Evolutionary conservation across 2,797 vertebrate species (phyloP).

Genomic region (Buceros bicornis): DNA sequence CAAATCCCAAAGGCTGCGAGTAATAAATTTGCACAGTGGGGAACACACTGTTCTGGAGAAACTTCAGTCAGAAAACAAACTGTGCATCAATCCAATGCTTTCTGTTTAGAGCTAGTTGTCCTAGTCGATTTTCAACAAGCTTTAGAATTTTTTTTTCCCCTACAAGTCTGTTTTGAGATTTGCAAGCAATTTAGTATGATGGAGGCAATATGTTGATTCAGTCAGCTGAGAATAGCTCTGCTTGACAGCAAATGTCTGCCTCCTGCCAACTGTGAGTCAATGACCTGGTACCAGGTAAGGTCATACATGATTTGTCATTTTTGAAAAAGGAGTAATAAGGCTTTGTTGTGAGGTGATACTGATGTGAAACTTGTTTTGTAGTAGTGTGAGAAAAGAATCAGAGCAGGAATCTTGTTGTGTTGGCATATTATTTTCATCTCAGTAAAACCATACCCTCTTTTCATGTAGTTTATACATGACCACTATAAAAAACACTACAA

Average conservation of each 20-base stretch:
- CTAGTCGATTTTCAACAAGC: conserved; percentile 33
- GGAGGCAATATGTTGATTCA: not conserved
- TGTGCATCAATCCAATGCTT: conserved; percentile 41
- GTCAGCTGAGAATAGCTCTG: not conserved
- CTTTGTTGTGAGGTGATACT: not conserved
- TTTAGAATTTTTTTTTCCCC: not conserved
- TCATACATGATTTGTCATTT: not conserved
- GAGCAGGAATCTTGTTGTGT: not conserved
- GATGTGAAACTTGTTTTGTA: not conserved
- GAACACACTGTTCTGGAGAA: conserved; percentile 41
- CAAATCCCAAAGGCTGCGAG: conserved; percentile 58
- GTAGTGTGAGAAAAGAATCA: not conserved
- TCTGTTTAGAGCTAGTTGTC: conserved; percentile 22
- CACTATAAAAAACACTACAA: not conserved
- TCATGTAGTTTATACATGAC: not conserved
- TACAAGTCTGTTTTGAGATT: not conserved
- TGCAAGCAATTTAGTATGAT: not conserved
- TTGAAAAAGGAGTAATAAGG: not conserved
- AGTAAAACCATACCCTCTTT: not conserved
- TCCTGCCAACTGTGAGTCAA: not conserved
- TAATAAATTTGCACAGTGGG: conserved; percentile 70
- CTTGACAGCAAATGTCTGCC: not conserved
- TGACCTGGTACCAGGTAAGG: not conserved
- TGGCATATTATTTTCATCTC: not conserved
- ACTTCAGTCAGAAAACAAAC: conserved; percentile 52